Conservation (phyloP, 2,888 invertebrate species). For the Chorisops tibialis region DNA sequence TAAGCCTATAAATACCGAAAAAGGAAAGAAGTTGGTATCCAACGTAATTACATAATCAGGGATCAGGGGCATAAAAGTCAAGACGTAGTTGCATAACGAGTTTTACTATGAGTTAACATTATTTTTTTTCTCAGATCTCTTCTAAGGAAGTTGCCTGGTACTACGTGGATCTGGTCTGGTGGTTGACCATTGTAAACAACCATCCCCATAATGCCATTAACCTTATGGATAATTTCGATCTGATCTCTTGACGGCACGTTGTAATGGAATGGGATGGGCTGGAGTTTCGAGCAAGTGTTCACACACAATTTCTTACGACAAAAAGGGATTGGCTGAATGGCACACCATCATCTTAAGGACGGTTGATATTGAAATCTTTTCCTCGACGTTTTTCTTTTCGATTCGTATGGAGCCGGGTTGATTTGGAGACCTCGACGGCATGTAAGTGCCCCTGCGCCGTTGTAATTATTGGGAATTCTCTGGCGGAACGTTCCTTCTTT, state of each 20-base stretch:
- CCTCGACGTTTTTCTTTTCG: conserved; percentile 2
- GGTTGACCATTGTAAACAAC: conserved; percentile 1
- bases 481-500: conserved; percentile 20
- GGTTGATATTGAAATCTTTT: not conserved
- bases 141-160: too few species aligned
- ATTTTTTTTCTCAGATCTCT: conserved; percentile 1
- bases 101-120: conserved; percentile 26
- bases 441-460: not conserved
- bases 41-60: conserved; percentile 29
- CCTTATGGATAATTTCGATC: too few species aligned
- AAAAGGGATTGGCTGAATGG: too few species aligned
- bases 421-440: too few species aligned
- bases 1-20: too few species aligned
- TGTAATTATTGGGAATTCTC: conserved; percentile 29
- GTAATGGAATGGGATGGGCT: too few species aligned
- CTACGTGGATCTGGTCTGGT: not conserved
- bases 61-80: conserved; percentile 13
- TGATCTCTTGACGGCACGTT: too few species aligned
- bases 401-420: conserved; percentile 17
- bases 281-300: too few species aligned
- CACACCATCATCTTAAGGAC: not conserved
- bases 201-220: too few species aligned
- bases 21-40: conserved; percentile 4
- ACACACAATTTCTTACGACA: too few species aligned
- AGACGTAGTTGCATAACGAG: conserved; percentile 30